Evolutionary conservation across 2,888 invertebrate species (phyloP).

Genomic region (Epinotia bilunana): DNA sequence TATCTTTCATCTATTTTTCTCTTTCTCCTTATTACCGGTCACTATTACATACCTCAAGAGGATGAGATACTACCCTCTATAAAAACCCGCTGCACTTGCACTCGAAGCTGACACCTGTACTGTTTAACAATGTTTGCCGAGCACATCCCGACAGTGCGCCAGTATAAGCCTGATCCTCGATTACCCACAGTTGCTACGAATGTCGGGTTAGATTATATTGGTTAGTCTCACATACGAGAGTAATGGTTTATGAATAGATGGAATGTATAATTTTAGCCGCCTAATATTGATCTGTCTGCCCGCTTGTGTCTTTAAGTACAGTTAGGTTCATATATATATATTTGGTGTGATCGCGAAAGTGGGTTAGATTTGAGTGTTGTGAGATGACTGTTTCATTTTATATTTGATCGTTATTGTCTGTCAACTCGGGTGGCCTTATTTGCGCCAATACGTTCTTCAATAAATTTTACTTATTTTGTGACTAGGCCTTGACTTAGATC

Average conservation of each 20-base stretch:
- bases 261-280: slow-evolving; percentile 54
- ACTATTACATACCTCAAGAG: no score
- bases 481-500: no score
- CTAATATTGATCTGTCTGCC: slow-evolving; percentile 55
- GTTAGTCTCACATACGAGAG: not conserved
- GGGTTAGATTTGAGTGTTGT: not conserved
- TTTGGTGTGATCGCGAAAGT: not conserved
- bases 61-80: no score
- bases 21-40: no score
- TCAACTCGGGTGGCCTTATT: not conserved
- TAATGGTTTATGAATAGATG: not conserved
- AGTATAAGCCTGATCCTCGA: not conserved
- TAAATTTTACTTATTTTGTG: no score
- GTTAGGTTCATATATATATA: not conserved
- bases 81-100: no score
- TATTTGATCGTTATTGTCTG: not conserved
- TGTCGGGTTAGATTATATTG: not conserved
- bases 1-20: no score
- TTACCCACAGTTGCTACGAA: not conserved
- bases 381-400: not conserved
- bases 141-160: no score
- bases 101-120: not conserved
- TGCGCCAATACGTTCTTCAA: no score
- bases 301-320: slow-evolving; percentile 32
- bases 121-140: not conserved